Base-by-base conservation (phyloP, 1,140 invertebrate species). In the Neodiprion lecontei region DNA sequence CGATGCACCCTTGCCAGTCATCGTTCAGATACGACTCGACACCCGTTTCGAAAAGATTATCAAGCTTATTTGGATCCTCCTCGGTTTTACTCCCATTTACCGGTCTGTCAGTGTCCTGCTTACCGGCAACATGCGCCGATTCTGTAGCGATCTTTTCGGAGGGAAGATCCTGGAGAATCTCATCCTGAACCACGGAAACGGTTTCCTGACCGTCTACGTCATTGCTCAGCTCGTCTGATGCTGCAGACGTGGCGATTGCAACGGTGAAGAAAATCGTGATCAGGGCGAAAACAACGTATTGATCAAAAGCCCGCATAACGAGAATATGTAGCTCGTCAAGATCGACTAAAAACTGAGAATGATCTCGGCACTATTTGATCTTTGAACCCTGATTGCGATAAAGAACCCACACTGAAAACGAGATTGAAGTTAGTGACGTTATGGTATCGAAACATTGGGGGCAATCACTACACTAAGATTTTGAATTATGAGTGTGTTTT, bases 1-100 rank as follows among this genome's bases (percentile, higher is more conserved):
- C 79, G 74, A 94, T 90, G 82, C 94, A 95, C 66, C 90, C 89
- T 23, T 90, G 85, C 91, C 92, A 96, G 80, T 92, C 88, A 79
- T 94, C 91, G 23, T 91, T 90, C 61, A 91, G 86, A 85, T 95
- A 95, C 28, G 93, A 91, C 74, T 92, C 86, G 12, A 92, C 87
- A 66, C 92, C 93, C 80, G 90, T 78, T 77, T 88, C 81, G 83
- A 90, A 91, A 12, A 12, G 53, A 8, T 12, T 17, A 12, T 61
- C 53, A 17, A 61, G 53, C 53, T 12, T 1, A 12, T 14, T 4
- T 14, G 53, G 3, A 17, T 61, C 53, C 28, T 89, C 76, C 47
- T 79, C 75, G 7, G 74, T 40, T 40, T 40, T 40, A 40, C 28
- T 40, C 28, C 5, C 2, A 40, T 40, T 40, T 5, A 40, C 28